Evolutionary conservation across 2,797 vertebrate genomes (phyloP).

Genomic region (Zalophus californianus): DNA sequence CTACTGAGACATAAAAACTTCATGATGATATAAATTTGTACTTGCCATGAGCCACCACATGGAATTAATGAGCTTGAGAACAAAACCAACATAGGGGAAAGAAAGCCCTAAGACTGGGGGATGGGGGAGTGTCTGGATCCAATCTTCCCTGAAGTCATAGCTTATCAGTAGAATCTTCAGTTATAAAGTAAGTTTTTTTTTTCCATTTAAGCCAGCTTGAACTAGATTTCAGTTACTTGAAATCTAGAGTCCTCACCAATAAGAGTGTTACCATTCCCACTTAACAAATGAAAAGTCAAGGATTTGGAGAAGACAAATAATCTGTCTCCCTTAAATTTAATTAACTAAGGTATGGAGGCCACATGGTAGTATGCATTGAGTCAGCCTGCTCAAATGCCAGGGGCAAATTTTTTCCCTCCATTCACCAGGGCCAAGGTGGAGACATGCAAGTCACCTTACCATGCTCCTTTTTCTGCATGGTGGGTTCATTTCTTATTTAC

Average conservation of each 20-base stretch:
- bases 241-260: not conserved
- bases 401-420: not conserved
- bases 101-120: not conserved
- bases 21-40: not conserved
- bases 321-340: not conserved
- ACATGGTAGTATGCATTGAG: accelerated
- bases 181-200: not conserved
- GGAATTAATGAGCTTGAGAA: not conserved
- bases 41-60: not conserved
- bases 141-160: not conserved
- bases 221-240: conserved; percentile 13
- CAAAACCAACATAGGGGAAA: not conserved
- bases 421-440: not conserved
- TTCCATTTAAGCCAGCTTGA: not conserved
- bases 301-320: not conserved
- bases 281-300: not conserved
- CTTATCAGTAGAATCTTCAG: not conserved
- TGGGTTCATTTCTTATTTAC: not conserved
- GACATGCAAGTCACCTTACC: not conserved
- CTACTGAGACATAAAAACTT: not conserved
- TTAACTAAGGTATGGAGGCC: too few species aligned
- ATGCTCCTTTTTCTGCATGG: not conserved
- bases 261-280: not conserved
- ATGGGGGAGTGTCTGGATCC: not conserved
- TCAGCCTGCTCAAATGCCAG: not conserved